Base-by-base conservation (phyloP, 2,797 vertebrate genomes). In the Forpus xanthops region DNA sequence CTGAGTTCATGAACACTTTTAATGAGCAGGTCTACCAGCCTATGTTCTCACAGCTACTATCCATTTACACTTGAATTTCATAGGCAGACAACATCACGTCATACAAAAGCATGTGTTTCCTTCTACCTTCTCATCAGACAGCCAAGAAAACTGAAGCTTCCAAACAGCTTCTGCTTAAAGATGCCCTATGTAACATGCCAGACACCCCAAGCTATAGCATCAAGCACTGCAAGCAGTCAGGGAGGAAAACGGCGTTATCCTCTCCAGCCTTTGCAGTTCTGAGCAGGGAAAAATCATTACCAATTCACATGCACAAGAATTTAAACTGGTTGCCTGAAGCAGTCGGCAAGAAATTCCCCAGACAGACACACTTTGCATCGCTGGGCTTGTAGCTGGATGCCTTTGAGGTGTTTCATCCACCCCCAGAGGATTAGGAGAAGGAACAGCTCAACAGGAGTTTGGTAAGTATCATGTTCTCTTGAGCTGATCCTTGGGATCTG, bases 341-440 rank as follows among this genome's bases (percentile, higher is more conserved):
- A 70, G 70, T 64, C 52, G n/a, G 45, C 39, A 88, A 95, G 85
- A 85, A 94, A 93, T 74, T 93, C 85, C 83, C 87, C 73, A 95
- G 91, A 68, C 61, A 90, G 81, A 91, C 33, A 75, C 53, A 86
- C 77, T 92, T 95, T 33, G 86, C 76, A 86, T 61, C 61, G 67
- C 62, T 67, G 52, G 31, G 44, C 42, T 88, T 74, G 61, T 70
- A 95, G 87, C 55, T 93, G 85, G 76, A 87, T 95, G 83, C 94
- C 66, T 94, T 92, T 60, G 76, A 86, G 76, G 47, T 49, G 77
- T 73, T 86, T 91, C 77, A 87, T 5, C 49, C 87, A 70, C 64
- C 60, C 66, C 47, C 42, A 41, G 45, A 76, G 47, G 45, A 83
- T 18, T 42, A 93, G 60, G 23, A 55, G 52, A 80, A 94, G 35